Base-by-base conservation (phyloP, 30 jellyfish, hydroid and myxozoan genomes). In the Turritopsis dohrnii region DNA sequence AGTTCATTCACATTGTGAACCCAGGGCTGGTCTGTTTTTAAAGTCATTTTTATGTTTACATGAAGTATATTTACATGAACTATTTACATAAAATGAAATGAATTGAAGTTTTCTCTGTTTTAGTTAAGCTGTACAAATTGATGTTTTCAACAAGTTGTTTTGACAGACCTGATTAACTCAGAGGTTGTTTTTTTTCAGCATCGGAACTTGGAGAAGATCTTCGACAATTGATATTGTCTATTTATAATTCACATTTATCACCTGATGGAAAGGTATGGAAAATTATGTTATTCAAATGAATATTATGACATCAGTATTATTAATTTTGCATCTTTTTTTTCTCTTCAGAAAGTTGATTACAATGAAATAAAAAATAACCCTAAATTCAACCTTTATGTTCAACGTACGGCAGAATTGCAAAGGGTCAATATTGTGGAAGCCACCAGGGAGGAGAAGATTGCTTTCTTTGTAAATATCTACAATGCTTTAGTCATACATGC, bases 401-500 rank as follows among this genome's bases (percentile, higher is more conserved):
- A 86, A 75, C 91, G 85, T 66, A 90, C 97, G 23, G 95, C 95
- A 4, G 97, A 90, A 71, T 81, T 90, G 86, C 95, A 90, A 31
- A 91, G 97, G 19, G 97, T 90, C 31, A 71, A 85, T 26, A 83
- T 90, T 1, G 90, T 75, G 22, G 83, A 54, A 0, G 90, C 91
- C 28, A 8, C 95, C 4, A 79, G 97, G 27, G 90, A 90, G 52
- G 97, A 90, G 79, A 90, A 90, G 77, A 66, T 86, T 0, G 97
- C 97, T 20, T 90, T 90, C 75, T 90, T 90, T 81, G 75, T 90
- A 83, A 90, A 90, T 52, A 89, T 90, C 27, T 90, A 90, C 84
- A 90, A 90, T 75, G 95, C 97, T 1, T 84, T 86, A 66, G 97
- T 90, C 23, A 90, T 90, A 29, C 97, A 90, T 74, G 97, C 97